phyloP scores from a whole-genome alignment of 1,140 invertebrate genomes.

The Drosophila athabasca region DNA sequence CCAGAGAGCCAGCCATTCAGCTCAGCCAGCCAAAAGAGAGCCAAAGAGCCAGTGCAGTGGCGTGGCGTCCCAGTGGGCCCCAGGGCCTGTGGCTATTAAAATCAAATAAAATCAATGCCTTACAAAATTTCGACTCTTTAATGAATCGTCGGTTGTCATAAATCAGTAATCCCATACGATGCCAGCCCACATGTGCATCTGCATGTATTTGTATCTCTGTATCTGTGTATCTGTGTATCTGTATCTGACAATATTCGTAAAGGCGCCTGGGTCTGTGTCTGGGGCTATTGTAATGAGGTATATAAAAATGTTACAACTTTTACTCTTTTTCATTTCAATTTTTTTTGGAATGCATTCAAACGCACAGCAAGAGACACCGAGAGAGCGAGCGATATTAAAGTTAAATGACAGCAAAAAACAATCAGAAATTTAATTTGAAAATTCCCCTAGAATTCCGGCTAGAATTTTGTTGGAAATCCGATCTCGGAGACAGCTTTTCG shows the following conservation, averaged over 20 bases:
- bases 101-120: slow-evolving; percentile 79
- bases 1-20: neutral
- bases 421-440: slow-evolving; percentile 7
- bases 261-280: slow-evolving; percentile 12
- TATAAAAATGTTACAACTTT: slow-evolving; percentile 73
- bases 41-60: slow-evolving; percentile 9
- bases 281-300: slow-evolving; percentile 57
- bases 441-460: neutral
- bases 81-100: slow-evolving; percentile 56
- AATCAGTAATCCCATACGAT: slow-evolving; percentile 73
- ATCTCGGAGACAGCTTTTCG: slow-evolving; percentile 16
- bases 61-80: neutral
- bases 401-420: slow-evolving; percentile 44
- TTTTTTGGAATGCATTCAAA: neutral
- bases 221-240: slow-evolving; percentile 7
- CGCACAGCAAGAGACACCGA: neutral
- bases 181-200: slow-evolving; percentile 51
- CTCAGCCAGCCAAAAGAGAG: too few relatives aligned
- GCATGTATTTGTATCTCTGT: too few relatives aligned
- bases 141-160: slow-evolving; percentile 70
- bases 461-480: slow-evolving; percentile 22
- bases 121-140: slow-evolving; percentile 54
- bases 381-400: slow-evolving; percentile 57
- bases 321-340: slow-evolving; percentile 9
- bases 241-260: slow-evolving; percentile 51